A percentile compares a stretch with the other conserved stretches of the same genome.
phyloP scores from a whole-genome alignment of 2,113 vertebrate genomes.

The Alces alces region DNA sequence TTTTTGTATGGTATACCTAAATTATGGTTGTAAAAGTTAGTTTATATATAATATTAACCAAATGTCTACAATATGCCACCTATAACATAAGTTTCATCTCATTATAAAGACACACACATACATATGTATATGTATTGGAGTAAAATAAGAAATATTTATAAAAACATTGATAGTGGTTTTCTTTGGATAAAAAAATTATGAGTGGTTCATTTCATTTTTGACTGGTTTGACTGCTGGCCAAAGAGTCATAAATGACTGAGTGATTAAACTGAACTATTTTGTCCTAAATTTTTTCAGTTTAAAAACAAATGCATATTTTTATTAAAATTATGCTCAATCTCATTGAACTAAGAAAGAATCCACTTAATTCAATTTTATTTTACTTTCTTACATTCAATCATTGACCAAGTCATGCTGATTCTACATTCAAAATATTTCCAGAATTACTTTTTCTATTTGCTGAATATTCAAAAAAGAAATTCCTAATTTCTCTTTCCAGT shows the following conservation, averaged over 20 bases:
- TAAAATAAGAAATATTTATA: not conserved
- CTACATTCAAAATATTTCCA: not conserved
- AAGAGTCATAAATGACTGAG: not conserved
- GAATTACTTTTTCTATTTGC: not conserved
- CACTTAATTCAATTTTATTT: not conserved
- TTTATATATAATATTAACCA: not conserved
- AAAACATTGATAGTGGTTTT: not conserved
- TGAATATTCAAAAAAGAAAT: not conserved
- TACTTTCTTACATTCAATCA: not conserved
- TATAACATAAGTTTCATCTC: not conserved
- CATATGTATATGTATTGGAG: not conserved
- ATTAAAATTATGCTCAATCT: not conserved
- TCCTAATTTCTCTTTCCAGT: not conserved
- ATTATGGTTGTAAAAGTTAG: not conserved
- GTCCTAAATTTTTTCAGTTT: not conserved
- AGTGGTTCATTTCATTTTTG: not conserved
- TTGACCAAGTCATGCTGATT: not conserved
- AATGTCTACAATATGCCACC: not conserved
- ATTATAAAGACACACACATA: not conserved
- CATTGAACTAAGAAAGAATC: not conserved
- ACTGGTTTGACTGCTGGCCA: not conserved
- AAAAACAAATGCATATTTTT: not conserved
- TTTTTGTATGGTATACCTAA: not conserved
- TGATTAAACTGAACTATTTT: not conserved
- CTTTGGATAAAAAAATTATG: not conserved